Conservation (phyloP, 2,797 vertebrate species). For the Spondyliosoma cantharus region DNA sequence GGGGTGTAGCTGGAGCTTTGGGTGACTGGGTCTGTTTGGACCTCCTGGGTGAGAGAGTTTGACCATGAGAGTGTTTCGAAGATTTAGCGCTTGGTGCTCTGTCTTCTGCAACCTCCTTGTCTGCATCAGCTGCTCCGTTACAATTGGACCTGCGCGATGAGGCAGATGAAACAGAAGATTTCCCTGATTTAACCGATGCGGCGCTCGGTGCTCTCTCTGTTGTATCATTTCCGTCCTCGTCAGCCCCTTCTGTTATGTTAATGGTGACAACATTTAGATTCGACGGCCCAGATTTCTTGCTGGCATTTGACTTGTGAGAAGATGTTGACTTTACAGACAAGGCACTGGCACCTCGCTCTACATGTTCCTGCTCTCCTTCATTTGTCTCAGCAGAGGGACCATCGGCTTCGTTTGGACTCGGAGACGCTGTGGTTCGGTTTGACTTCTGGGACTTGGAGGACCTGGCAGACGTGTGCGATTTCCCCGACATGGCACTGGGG, state of each 20-base stretch:
- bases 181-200: constrained; percentile 56
- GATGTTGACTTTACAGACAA: constrained; percentile 65
- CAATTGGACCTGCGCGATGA: constrained; percentile 23
- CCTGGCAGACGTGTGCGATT: constrained; percentile 46
- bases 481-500: constrained; percentile 52
- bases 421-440: constrained; percentile 27
- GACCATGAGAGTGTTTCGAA: constrained; percentile 14
- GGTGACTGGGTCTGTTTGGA: constrained; percentile 33
- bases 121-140: constrained; percentile 17
- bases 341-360: constrained; percentile 58
- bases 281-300: constrained; percentile 54
- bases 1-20: constrained; percentile 28
- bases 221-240: constrained; percentile 42
- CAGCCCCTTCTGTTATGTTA: constrained; percentile 47
- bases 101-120: constrained; percentile 33
- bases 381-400: constrained; percentile 32
- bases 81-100: constrained; percentile 30
- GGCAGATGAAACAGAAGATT: constrained; percentile 51
- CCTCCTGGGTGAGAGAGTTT: constrained; percentile 59
- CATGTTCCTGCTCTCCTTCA: constrained; percentile 10
- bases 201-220: constrained; percentile 61
- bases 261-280: constrained; percentile 59
- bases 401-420: constrained; percentile 24
- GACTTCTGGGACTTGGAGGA: constrained; percentile 58
- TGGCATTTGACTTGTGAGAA: constrained; percentile 73